Evolutionary conservation across 2,888 invertebrate species (phyloP).

Genomic region (Euproctis similis): DNA sequence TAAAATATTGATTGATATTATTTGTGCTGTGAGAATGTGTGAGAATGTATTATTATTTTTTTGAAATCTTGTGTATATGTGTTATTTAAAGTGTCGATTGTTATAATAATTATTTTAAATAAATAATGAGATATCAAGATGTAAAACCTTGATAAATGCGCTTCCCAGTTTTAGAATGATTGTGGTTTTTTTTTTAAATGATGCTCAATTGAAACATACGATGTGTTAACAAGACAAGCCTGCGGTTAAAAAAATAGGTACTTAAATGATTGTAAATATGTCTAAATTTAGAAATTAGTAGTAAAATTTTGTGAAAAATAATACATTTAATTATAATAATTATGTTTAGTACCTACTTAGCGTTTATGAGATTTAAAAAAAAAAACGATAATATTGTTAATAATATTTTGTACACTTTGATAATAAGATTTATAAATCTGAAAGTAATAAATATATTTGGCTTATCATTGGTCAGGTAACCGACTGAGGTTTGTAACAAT

Average conservation of each 20-base stretch:
- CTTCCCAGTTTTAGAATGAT: slow-evolving; percentile 42
- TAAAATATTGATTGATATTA: slow-evolving; percentile 60
- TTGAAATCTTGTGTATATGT: slow-evolving; percentile 63
- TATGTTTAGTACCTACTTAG: slow-evolving; percentile 70
- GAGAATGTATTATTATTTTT: slow-evolving; percentile 39
- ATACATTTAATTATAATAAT: too few species aligned
- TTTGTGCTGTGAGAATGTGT: slow-evolving; percentile 69
- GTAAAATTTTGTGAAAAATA: slow-evolving; percentile 55
- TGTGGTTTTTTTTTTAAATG: slow-evolving; percentile 40
- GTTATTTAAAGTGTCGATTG: slow-evolving; percentile 69
- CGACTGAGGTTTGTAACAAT: slow-evolving; percentile 34
- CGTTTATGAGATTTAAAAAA: slow-evolving; percentile 66
- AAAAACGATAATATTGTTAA: slow-evolving; percentile 53
- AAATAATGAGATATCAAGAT: slow-evolving; percentile 30
- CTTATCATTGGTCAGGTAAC: slow-evolving; percentile 44
- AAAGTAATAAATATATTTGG: slow-evolving; percentile 57
- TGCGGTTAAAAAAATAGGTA: slow-evolving; percentile 48
- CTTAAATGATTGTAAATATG: slow-evolving; percentile 60
- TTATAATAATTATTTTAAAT: too few species aligned
- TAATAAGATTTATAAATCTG: slow-evolving; percentile 58
- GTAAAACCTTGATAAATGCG: slow-evolving; percentile 41
- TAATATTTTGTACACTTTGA: slow-evolving; percentile 61
- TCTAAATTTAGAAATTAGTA: slow-evolving; percentile 67
- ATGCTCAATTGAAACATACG: slow-evolving; percentile 70
- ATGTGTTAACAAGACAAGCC: slow-evolving; percentile 68